Evolutionary conservation across 2,797 vertebrate genomes (phyloP), one percentile per base, ranked within the genome.

Genomic region (Esox lucius): DNA sequence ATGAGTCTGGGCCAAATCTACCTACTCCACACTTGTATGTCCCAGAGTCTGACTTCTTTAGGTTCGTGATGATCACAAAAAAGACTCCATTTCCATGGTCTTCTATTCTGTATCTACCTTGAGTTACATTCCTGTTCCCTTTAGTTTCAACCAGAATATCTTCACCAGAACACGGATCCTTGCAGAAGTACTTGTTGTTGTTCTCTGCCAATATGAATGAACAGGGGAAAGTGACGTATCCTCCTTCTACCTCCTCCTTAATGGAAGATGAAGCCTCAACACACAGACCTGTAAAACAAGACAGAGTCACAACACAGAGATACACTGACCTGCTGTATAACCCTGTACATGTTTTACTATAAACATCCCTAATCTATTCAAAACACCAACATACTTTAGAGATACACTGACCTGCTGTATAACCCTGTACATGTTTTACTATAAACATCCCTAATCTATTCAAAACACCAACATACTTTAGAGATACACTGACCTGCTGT

Each of bases 31-130:
- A 85, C 0, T 0, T 17, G 82, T 84, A 1, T 74, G 24, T 65
- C 84, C 86, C n/a, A n/a, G n/a, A n/a, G n/a, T n/a, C n/a, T n/a
- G n/a, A n/a, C n/a, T n/a, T n/a, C n/a, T n/a, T n/a, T 78, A 87
- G 68, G 0, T 76, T 16, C 42, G 22, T 78, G 84, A 88, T 83
- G 76, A 19, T 83, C 80, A 85, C 84, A 66, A 31, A 0, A 15
- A 0, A 49, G 3, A 0, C 0, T 49, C 15, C 70, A 0, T 15
- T 0, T 28, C 59, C 2, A 17, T 0, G 0, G 46, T 83, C 80
- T 5, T 1, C 0, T 49, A 49, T 49, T 0, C 2, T 49, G 48
- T 16, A 87, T 78, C 85, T 74, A 26, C 31, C 84, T 0, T 4
- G 16, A 64, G 61, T 46, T 5, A 59, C 2, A 73, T n/a, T n/a